Conservation (phyloP, 2,888 invertebrate species). For the Ferrisia virgata region DNA sequence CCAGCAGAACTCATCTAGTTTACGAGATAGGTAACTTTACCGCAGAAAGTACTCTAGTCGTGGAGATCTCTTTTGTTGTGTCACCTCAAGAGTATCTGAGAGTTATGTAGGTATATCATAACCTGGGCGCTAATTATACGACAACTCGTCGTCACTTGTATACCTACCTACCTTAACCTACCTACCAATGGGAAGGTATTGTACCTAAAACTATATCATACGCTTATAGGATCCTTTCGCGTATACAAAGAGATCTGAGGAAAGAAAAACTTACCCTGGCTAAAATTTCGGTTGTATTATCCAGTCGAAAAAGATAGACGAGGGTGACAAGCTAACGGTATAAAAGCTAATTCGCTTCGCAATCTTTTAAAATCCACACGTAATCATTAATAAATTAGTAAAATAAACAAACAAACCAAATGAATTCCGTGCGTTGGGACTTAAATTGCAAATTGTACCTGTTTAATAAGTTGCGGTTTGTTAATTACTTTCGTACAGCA, state of each 20-base stretch:
- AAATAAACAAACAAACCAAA: constrained; percentile 26
- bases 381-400: constrained; percentile 28
- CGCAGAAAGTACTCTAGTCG: background rate
- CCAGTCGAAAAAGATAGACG: background rate
- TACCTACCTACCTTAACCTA: too few relatives aligned
- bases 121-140: background rate
- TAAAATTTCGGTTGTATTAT: too few relatives aligned
- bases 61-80: background rate
- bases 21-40: background rate
- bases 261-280: too few relatives aligned
- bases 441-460: constrained; percentile 36
- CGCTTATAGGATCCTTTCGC: too few relatives aligned
- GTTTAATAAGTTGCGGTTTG: constrained; percentile 41
- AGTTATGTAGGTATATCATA: background rate
- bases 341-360: background rate
- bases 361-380: constrained; percentile 8
- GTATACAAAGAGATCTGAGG: too few relatives aligned
- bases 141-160: too few relatives aligned
- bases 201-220: too few relatives aligned
- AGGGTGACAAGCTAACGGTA: too few relatives aligned
- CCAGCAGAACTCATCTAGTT: background rate
- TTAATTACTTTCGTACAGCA: constrained; percentile 35
- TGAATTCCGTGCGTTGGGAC: constrained; percentile 35
- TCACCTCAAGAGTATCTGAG: background rate
- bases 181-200: too few relatives aligned